Percentiles rank a stretch among this genome's conserved stretches.
phyloP scores from a whole-genome alignment of 1,140 invertebrate genomes.

The Spodoptera frugiperda region DNA sequence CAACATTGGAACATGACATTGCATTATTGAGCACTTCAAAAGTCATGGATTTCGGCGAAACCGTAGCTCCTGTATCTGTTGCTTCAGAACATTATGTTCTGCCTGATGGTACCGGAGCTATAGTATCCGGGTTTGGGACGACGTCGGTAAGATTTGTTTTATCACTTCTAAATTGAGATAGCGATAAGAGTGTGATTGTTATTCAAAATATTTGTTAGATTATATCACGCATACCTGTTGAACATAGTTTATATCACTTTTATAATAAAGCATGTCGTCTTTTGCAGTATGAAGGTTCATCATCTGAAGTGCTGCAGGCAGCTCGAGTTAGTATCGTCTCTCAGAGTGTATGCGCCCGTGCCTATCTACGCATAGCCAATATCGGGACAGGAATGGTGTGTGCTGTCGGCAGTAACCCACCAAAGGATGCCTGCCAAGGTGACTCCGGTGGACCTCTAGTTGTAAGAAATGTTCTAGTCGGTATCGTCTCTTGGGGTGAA shows the following conservation, averaged over 20 bases:
- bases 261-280: constrained; percentile 5
- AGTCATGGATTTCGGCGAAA: constrained; percentile 63
- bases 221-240: too few relatives aligned
- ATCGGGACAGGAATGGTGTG: constrained; percentile 79
- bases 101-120: constrained; percentile 63
- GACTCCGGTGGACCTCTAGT: constrained; percentile 90
- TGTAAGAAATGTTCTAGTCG: constrained; percentile 83
- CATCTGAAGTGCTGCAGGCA: constrained; percentile 66
- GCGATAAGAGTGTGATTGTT: neutral
- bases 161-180: neutral
- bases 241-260: neutral
- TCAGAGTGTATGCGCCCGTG: constrained; percentile 62
- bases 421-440: constrained; percentile 88
- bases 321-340: constrained; percentile 69
- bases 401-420: constrained; percentile 66
- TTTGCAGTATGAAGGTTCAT: constrained; percentile 68
- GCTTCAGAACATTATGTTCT: constrained; percentile 57
- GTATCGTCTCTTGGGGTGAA: constrained; percentile 91
- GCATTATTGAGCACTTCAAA: constrained; percentile 62
- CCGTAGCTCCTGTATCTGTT: constrained; percentile 60
- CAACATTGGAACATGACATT: constrained; percentile 73
- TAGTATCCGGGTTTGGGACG: constrained; percentile 79
- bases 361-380: constrained; percentile 68
- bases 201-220: neutral
- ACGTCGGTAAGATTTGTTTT: constrained; percentile 67